Base-by-base conservation (phyloP, 2,888 invertebrate genomes). In the Leucophora obtusa region DNA sequence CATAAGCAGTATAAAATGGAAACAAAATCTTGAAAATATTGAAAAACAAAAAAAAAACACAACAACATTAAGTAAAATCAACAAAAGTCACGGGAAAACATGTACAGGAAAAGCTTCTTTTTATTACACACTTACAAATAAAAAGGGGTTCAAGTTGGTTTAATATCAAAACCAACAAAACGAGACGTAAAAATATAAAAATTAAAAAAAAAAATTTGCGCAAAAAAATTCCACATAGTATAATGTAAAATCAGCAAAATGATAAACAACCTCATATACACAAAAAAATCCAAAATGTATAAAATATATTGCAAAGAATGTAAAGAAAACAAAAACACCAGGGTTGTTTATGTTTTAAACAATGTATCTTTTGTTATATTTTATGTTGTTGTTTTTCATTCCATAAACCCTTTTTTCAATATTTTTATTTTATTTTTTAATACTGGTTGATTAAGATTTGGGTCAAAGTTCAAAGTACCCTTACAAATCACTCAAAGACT, bases 381-480 rank as follows among this genome's bases (percentile, higher is more conserved):
- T 24, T 72, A n/a, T 56, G 3, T 17, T 66, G 0, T 62, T 69
- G 47, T 60, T n/a, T 47, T 28, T 18, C 11, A 54, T 66, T 58
- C 43, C 58, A 54, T 63, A 75, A 80, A 63, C 68, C 68, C 68
- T 70, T 79, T 38, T 38, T 38, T 33, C 24, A n/a, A 28, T 0
- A 10, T 53, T 33, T 21, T 54, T 28, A 14, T 66, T 68, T 24
- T 66, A 63, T 75, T 47, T 69, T n/a, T 80, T 77, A 76, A 73
- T 73, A 33, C 62, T 62, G 72, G 54, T 73, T 80, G 66, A 73
- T 82, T 80, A 78, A 82, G 79, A 84, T 83, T 83, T 80, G 58
- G 84, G 84, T 84, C 84, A 84, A 82, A 84, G 84, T 84, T 83
- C 83, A 84, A 79, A 82, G 84, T 74, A 82, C 82, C 73, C 63